Evolutionary conservation across 2,113 vertebrate species (phyloP), one percentile per base, ranked within the genome.

Genomic region (Heterotilapia buettikoferi): DNA sequence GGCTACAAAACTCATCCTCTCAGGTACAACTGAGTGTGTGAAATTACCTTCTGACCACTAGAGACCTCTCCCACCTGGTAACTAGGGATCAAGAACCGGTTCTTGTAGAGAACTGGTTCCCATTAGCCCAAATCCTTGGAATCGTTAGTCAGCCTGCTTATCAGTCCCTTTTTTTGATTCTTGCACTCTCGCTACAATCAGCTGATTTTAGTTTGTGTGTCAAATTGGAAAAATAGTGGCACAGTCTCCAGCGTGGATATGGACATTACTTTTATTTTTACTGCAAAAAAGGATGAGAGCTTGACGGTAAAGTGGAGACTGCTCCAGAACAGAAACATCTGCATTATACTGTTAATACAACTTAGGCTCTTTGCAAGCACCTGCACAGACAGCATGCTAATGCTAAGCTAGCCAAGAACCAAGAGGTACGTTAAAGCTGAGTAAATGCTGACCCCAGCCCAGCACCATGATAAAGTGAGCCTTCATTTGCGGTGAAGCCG

Each of bases 1-100:
- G 91, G 94, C 96, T 24, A 92, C 94, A 79, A 95, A 97, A 14
- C 97, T 97, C 86, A 96, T 99, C 3, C 92, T 98, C 82, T 96
- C 97, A 94, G 98, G 98, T 99, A 73, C 85, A 95, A 82, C 31
- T 40, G 26, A 45, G 3, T 6, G 5, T 8, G 2, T 47, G 38
- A 33, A 38, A 47, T 56, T 9, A 79, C 76, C 40, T 43, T 43
- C 82, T 54, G 57, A 53, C 33, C 66, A 63, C 24, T 9, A 4
- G 1, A n/a, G 18, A 40, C 24, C 29, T 9, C 33, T 21, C 24
- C 18, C 9, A 38, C 5, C 29, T 26, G 18, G 24, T 21, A 63
- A 63, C 31, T 36, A n/a, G 18, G 18, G 59, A 63, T 63, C 59
- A n/a, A 63, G 9, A n/a, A 12, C 31, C 0, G 4, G 18, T 63